A percentile compares a stretch with the other conserved stretches of the same genome.
Evolutionary conservation across 2,797 vertebrate genomes (phyloP).

Genomic region (Pampus argenteus): DNA sequence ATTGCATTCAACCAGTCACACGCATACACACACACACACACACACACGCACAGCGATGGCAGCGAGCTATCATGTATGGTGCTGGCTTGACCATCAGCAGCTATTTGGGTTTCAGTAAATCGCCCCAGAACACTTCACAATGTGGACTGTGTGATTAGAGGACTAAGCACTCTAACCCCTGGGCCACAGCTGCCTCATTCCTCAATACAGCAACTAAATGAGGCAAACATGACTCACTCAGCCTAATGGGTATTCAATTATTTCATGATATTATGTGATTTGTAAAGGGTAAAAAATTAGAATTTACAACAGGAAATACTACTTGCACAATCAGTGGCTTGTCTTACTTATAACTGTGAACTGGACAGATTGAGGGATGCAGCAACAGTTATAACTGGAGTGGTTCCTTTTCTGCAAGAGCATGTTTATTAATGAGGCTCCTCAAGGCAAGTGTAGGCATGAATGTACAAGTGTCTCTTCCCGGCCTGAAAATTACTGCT

Average conservation of each 20-base stretch:
- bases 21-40: no score
- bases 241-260: neutral
- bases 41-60: no score
- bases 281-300: neutral
- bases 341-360: neutral
- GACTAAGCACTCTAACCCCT: no score
- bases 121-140: no score
- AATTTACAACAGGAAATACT: neutral
- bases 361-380: slow-evolving; percentile 6
- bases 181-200: no score
- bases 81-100: no score
- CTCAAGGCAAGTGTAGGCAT: slow-evolving; percentile 23
- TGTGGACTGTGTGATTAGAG: no score
- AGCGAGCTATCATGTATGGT: no score
- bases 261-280: neutral
- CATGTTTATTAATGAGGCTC: slow-evolving; percentile 35
- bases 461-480: slow-evolving; percentile 28
- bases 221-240: no score
- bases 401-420: slow-evolving; percentile 12
- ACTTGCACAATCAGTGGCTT: neutral
- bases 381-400: slow-evolving; percentile 15
- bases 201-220: no score
- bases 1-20: no score
- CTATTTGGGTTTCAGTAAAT: no score
- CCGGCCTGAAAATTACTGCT: slow-evolving; percentile 37